Evolutionary conservation across 2,797 vertebrate genomes (phyloP).

Genomic region (Lithobates pipiens): DNA sequence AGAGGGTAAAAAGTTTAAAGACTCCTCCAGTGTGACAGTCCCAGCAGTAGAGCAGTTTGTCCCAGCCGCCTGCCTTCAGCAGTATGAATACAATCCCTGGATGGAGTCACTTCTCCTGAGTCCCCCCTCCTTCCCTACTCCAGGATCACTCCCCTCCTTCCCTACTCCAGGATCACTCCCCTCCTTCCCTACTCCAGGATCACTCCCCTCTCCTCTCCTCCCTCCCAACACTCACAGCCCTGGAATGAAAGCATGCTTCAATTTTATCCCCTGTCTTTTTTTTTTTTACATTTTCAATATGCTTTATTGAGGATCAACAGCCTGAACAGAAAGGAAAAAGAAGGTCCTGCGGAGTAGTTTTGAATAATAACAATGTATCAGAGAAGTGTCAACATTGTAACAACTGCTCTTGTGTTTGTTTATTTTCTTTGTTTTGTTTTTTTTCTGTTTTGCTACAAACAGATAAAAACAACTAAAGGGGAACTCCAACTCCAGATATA

Average conservation of each 20-base stretch:
- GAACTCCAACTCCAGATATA: too few species aligned
- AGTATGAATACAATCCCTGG: constrained; percentile 34
- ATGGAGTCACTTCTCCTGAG: neutral
- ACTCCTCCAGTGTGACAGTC: neutral
- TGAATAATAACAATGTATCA: constrained; percentile 5
- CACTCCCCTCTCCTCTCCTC: constrained; percentile 1
- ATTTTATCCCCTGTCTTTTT: constrained; percentile 22
- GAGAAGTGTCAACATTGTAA: neutral
- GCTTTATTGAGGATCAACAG: constrained; percentile 45
- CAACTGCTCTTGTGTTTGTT: too few species aligned
- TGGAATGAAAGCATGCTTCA: constrained; percentile 43
- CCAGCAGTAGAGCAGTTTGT: neutral
- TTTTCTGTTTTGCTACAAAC: too few species aligned
- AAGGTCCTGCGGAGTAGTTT: neutral
- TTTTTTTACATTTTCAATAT: neutral
- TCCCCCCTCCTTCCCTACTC: neutral
- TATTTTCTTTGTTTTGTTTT: too few species aligned
- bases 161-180: neutral
- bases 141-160: neutral
- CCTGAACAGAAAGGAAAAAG: neutral
- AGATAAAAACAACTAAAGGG: too few species aligned
- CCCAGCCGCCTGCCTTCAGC: neutral
- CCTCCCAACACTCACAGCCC: constrained; percentile 31
- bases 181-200: neutral
- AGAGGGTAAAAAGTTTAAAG: constrained; percentile 4